Conservation (phyloP, 1,140 invertebrate genomes). For the Anadara kagoshimensis region DNA sequence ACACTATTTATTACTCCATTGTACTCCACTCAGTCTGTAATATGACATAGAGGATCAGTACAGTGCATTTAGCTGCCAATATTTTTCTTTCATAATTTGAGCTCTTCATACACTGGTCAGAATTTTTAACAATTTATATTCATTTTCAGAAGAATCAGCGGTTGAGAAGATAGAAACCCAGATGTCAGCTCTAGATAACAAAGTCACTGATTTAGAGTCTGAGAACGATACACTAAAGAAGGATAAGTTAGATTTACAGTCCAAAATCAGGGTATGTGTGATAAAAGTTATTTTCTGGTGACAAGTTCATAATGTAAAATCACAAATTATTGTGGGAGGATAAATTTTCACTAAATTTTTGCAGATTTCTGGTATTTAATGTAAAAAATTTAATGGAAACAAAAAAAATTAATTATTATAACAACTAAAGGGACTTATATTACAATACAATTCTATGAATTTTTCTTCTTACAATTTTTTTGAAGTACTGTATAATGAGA, state of each 20-base stretch:
- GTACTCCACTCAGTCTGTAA: no score
- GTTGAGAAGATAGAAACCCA: conserved; percentile 56
- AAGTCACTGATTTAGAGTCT: conserved; percentile 67
- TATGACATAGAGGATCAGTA: no score
- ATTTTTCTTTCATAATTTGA: no score
- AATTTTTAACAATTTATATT: no score
- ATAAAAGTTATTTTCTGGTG: not conserved
- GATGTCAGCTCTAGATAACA: conserved; percentile 65
- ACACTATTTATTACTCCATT: no score
- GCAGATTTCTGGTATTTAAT: not conserved
- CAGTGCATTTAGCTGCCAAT: no score
- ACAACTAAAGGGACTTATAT: no score
- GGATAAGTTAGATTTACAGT: conserved; percentile 58
- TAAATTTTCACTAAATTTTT: not conserved
- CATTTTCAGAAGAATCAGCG: conserved; percentile 31
- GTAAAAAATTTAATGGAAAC: not conserved
- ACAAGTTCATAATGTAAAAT: not conserved
- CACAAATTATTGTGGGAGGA: not conserved
- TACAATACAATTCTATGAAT: no score
- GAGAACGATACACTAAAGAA: conserved; percentile 66
- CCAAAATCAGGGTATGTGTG: conserved; percentile 48
- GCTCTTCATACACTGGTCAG: no score
- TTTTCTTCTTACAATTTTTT: no score
- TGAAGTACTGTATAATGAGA: no score
- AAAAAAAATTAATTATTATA: not conserved